These are phyloP conservation scores for Periparus ater DNA, from an alignment of 2,797 vertebrate species.

Conservation along the genomic window DNA sequence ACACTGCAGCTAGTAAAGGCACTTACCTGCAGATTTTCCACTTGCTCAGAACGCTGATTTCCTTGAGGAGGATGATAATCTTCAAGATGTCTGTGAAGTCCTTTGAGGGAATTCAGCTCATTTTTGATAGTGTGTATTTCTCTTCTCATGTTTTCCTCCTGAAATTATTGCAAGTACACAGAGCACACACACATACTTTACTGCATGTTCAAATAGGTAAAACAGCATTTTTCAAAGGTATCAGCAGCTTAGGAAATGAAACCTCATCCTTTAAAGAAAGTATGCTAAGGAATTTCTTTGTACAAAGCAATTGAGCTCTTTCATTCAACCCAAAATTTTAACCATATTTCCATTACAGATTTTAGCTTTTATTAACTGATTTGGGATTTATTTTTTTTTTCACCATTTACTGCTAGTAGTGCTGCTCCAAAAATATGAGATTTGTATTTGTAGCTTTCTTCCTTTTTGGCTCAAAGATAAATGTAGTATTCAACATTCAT, in stretches of 20 bases:
- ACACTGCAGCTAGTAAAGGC: not conserved
- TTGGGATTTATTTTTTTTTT: accelerated
- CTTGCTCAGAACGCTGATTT: constrained; percentile 49
- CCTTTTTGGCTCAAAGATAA: not conserved
- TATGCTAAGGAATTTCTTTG: not conserved
- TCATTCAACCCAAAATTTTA: not conserved
- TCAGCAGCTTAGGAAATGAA: not conserved
- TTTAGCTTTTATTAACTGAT: not conserved
- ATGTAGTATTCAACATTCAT: not conserved
- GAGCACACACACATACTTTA: not conserved
- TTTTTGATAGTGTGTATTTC: constrained; percentile 70
- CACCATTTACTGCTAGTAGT: not conserved
- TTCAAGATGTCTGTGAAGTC: constrained; percentile 67
- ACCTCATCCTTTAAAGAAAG: not conserved
- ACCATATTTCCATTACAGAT: not conserved
- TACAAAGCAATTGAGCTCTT: not conserved
- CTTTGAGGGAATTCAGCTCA: constrained; percentile 72
- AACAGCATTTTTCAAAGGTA: not conserved
- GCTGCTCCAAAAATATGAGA: not conserved
- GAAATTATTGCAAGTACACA: constrained; percentile 30
- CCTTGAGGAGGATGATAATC: constrained; percentile 59
- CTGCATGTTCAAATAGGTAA: not conserved
- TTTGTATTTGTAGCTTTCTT: not conserved
- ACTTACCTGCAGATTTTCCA: constrained; percentile 72
- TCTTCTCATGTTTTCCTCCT: constrained; percentile 77